Evolutionary conservation across 1,140 invertebrate genomes (phyloP).

Genomic region (Bombus breviceps): DNA sequence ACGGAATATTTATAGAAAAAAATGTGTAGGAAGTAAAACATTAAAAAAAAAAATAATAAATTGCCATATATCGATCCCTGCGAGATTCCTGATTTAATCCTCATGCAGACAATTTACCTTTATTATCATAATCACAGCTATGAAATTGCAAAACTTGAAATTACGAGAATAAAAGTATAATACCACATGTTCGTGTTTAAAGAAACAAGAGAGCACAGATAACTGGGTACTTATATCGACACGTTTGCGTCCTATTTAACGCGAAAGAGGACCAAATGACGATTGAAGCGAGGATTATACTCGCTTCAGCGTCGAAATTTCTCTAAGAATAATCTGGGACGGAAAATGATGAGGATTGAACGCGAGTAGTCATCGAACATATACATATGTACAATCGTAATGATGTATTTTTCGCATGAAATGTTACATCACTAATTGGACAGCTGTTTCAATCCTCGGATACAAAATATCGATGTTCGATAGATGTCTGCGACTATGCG

Average conservation of each 20-base stretch:
- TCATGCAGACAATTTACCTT: not conserved
- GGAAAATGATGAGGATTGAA: not conserved
- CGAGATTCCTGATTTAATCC: not conserved
- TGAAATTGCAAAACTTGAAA: not conserved
- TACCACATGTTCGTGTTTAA: too few relatives aligned
- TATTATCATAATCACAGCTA: not conserved
- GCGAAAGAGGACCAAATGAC: not conserved
- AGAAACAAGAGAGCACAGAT: not conserved
- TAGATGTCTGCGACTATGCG: not conserved
- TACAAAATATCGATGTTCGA: constrained; percentile 1
- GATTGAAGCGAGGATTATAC: not conserved
- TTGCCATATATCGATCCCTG: too few relatives aligned
- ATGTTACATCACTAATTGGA: constrained; percentile 3
- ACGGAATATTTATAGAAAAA: too few relatives aligned
- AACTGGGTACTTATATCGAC: too few relatives aligned
- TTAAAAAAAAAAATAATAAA: not conserved
- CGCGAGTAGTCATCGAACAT: not conserved
- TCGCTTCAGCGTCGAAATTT: not conserved
- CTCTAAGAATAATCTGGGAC: not conserved
- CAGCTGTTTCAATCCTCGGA: not conserved
- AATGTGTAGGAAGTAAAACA: not conserved
- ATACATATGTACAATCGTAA: not conserved
- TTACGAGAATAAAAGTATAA: not conserved
- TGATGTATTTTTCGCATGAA: constrained; percentile 8
- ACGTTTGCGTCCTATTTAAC: not conserved